These are phyloP conservation scores for Rhinolophus sinicus DNA, from an alignment of 2,113 vertebrate species.

Conservation along the genomic window DNA sequence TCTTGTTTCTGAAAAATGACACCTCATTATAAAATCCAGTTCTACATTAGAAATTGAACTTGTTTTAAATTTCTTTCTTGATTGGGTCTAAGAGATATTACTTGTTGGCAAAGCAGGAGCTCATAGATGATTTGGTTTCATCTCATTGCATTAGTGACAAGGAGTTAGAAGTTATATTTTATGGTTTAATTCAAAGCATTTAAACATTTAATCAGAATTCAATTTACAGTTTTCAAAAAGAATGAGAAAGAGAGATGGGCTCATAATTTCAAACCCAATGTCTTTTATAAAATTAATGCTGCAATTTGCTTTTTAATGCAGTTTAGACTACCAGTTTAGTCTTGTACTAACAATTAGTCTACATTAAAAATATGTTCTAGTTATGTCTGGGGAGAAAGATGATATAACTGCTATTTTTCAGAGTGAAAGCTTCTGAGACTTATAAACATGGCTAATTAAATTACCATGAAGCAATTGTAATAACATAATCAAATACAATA, in stretches of 20 bases:
- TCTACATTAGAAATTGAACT: constrained; percentile 35
- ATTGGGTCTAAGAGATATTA: background rate
- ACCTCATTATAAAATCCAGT: constrained; percentile 33
- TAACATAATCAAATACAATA: background rate
- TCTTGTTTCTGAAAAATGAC: constrained; percentile 33
- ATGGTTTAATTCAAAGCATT: background rate
- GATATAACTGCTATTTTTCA: background rate
- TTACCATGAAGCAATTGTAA: background rate
- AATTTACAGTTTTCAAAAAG: constrained; percentile 23
- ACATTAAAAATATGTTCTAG: background rate
- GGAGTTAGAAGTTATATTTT: constrained; percentile 13
- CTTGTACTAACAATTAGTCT: background rate
- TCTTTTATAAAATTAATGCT: background rate
- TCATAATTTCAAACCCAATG: background rate
- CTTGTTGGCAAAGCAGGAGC: background rate
- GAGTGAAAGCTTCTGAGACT: background rate
- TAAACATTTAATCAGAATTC: constrained; percentile 24
- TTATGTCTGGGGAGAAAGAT: background rate
- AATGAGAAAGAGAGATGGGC: background rate
- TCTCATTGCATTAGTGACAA: background rate
- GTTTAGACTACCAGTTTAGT: background rate
- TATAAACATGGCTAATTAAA: background rate
- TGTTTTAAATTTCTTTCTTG: background rate
- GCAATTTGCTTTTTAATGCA: background rate
- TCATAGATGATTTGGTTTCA: background rate